These are phyloP conservation scores for Amyelois transitella DNA, from an alignment of 1,140 invertebrate species.

Conservation along the genomic window DNA sequence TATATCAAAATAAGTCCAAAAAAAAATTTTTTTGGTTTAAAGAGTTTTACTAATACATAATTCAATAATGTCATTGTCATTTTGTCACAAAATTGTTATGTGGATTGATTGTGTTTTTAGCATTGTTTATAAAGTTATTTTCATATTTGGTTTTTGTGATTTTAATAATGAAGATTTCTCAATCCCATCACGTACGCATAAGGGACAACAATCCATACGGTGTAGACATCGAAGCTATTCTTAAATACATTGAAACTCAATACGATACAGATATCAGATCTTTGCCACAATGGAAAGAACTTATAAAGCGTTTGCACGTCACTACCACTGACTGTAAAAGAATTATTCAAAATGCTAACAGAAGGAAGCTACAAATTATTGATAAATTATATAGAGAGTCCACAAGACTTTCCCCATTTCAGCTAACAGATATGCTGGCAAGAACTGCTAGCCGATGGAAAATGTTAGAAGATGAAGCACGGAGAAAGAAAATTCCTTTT, in stretches of 20 bases:
- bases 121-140: not conserved
- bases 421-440: conserved; percentile 34
- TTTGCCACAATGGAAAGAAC: conserved; percentile 41
- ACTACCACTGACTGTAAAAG: conserved; percentile 28
- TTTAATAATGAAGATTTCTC: conserved; percentile 20
- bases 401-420: conserved; percentile 44
- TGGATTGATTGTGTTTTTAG: not conserved
- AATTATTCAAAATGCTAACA: conserved; percentile 30
- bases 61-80: too few species aligned
- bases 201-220: conserved; percentile 26
- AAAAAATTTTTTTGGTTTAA: too few species aligned
- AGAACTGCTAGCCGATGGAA: conserved; percentile 46
- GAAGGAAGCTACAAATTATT: conserved; percentile 39
- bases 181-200: conserved; percentile 39
- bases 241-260: conserved; percentile 41
- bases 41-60: too few species aligned
- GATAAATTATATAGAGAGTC: conserved; percentile 41
- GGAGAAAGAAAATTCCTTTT: conserved; percentile 5
- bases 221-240: conserved; percentile 33
- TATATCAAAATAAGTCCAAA: too few species aligned
- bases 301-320: conserved; percentile 32
- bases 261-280: conserved; percentile 41
- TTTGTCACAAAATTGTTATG: too few species aligned
- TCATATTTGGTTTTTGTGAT: not conserved
- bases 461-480: conserved; percentile 9